Conservation (phyloP, 2,888 invertebrate genomes). For the Cephalotes varians region DNA sequence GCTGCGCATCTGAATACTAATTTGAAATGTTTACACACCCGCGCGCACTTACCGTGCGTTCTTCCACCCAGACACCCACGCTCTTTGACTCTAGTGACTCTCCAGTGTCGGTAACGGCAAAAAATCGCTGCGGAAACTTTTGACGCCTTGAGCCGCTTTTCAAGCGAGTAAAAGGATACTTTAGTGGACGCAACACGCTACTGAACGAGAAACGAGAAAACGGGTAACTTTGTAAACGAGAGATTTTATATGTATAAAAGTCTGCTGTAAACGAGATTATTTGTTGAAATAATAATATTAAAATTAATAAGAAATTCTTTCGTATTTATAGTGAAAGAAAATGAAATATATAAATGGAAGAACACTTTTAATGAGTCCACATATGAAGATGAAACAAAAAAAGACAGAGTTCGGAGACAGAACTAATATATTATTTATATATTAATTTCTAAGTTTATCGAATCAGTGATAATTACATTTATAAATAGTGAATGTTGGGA, state of each 20-base stretch:
- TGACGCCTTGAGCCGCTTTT: not conserved
- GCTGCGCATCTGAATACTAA: conserved; percentile 85
- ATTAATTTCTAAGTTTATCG: not conserved
- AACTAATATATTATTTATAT: not conserved
- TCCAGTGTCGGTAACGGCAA: conserved; percentile 53
- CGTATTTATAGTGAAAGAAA: not conserved
- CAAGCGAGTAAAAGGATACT: conserved; percentile 1
- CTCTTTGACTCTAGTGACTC: conserved; percentile 40
- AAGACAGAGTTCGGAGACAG: not conserved
- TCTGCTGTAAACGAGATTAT: not conserved
- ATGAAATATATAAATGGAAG: not conserved
- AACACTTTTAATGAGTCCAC: not conserved
- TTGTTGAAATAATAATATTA: not conserved
- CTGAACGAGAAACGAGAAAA: not conserved
- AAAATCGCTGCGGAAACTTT: conserved; percentile 52
- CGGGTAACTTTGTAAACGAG: not conserved
- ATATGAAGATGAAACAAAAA: not conserved
- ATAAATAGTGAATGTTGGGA: not conserved
- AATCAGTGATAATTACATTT: not conserved
- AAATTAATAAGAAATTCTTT: not conserved
- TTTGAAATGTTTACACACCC: conserved; percentile 85
- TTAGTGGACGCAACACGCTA: not conserved
- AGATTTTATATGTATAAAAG: not conserved
- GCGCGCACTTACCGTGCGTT: conserved; percentile 67
- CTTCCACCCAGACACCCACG: conserved; percentile 63